Conservation (phyloP, 2,797 vertebrate genomes). For the Phrynocephalus vlangalii region DNA sequence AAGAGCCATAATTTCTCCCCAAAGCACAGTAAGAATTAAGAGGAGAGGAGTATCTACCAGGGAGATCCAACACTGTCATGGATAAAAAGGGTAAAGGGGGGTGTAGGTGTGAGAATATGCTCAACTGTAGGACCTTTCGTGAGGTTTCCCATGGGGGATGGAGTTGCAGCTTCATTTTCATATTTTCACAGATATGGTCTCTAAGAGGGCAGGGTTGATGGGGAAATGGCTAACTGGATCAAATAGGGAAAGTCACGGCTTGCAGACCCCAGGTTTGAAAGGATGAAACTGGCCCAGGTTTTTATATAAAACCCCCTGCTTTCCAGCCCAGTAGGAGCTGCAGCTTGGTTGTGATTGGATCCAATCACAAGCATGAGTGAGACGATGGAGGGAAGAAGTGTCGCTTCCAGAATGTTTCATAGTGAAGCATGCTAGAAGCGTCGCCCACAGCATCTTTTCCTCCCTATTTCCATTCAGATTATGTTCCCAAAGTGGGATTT, state of each 20-base stretch:
- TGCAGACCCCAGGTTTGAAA: neutral
- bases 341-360: neutral
- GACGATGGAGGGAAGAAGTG: neutral
- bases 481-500: neutral
- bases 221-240: too few relatives aligned
- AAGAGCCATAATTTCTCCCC: neutral
- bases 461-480: neutral
- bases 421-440: neutral
- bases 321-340: neutral
- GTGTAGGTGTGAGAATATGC: neutral
- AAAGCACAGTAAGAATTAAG: neutral
- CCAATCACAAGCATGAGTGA: neutral
- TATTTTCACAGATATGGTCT: neutral
- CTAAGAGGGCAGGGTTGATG: neutral
- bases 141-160: neutral
- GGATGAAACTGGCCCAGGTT: neutral
- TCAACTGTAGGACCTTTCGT: neutral
- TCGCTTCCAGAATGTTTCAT: neutral
- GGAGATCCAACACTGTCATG: neutral
- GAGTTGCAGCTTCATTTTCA: neutral
- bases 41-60: neutral
- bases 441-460: neutral
- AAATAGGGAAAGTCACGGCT: neutral
- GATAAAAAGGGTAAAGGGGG: neutral
- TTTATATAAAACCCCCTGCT: neutral